Conservation (phyloP, 2,113 vertebrate species). For the Perca fluviatilis region DNA sequence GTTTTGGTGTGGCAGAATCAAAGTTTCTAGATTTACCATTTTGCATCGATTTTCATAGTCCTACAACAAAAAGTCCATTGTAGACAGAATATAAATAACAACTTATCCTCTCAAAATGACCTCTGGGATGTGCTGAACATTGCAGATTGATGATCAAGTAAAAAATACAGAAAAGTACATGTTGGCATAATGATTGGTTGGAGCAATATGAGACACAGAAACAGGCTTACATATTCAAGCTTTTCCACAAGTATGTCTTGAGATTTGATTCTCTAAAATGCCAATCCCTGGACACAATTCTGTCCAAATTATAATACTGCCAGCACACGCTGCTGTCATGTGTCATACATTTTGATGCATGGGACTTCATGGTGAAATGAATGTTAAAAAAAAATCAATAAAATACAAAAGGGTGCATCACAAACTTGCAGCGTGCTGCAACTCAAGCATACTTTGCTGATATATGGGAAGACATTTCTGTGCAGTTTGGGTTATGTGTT, state of each 20-base stretch:
- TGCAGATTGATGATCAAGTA: slow-evolving; percentile 1
- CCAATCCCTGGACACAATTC: slow-evolving; percentile 21
- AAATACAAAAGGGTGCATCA: neutral
- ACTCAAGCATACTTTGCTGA: neutral
- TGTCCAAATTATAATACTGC: slow-evolving; percentile 24
- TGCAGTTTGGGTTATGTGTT: neutral
- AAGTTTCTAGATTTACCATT: neutral
- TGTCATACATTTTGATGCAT: slow-evolving; percentile 19
- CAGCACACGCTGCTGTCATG: slow-evolving; percentile 21
- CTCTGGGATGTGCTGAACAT: slow-evolving; percentile 24
- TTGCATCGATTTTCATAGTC: neutral
- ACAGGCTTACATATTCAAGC: slow-evolving; percentile 16
- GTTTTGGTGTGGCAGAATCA: neutral
- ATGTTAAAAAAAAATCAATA: slow-evolving; percentile 40
- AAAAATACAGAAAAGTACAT: slow-evolving; percentile 12
- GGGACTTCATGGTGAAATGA: neutral
- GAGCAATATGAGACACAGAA: neutral
- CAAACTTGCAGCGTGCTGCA: slow-evolving; percentile 15
- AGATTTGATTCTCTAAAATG: slow-evolving; percentile 19
- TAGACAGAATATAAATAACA: slow-evolving; percentile 2
- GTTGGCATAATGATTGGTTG: slow-evolving; percentile 7
- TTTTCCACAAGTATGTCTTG: slow-evolving; percentile 14
- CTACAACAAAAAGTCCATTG: neutral
- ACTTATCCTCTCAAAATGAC: neutral
- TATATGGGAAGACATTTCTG: neutral